phyloP scores from a whole-genome alignment of 2,113 vertebrate genomes.

The Pristiophorus japonicus region DNA sequence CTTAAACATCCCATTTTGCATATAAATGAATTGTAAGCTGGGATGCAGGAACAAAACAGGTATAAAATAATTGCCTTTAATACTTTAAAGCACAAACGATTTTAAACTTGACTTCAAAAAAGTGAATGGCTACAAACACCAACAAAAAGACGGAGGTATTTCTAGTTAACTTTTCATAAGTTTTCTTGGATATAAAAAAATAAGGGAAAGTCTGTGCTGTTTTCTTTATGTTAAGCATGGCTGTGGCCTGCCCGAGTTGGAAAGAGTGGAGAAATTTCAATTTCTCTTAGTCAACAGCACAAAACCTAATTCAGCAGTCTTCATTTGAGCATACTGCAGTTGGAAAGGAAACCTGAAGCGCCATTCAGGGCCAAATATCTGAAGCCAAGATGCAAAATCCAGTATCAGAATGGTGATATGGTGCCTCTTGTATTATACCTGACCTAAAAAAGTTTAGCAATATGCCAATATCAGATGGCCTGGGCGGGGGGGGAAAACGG shows the following conservation, averaged over 20 bases:
- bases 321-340: conserved; percentile 10
- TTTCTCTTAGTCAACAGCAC: not conserved
- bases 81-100: not conserved
- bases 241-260: not conserved
- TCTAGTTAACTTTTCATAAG: not conserved
- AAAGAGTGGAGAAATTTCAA: conserved; percentile 1
- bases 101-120: no score
- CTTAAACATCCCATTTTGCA: not conserved
- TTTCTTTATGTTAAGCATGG: not conserved
- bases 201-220: not conserved
- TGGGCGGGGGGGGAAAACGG: not conserved
- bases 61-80: conserved; percentile 20
- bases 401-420: conserved; percentile 11
- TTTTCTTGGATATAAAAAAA: conserved; percentile 11
- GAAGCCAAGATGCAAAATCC: conserved; percentile 26
- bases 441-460: not conserved
- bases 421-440: not conserved
- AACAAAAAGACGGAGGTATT: conserved; percentile 10
- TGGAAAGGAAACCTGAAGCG: conserved; percentile 26
- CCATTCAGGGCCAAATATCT: not conserved
- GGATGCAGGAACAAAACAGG: not conserved
- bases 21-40: not conserved
- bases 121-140: conserved; percentile 9
- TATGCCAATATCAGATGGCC: not conserved
- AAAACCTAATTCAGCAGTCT: conserved; percentile 20